Evolutionary conservation across 1,140 invertebrate species (phyloP).

Genomic region (Doryteuthis pealeii): DNA sequence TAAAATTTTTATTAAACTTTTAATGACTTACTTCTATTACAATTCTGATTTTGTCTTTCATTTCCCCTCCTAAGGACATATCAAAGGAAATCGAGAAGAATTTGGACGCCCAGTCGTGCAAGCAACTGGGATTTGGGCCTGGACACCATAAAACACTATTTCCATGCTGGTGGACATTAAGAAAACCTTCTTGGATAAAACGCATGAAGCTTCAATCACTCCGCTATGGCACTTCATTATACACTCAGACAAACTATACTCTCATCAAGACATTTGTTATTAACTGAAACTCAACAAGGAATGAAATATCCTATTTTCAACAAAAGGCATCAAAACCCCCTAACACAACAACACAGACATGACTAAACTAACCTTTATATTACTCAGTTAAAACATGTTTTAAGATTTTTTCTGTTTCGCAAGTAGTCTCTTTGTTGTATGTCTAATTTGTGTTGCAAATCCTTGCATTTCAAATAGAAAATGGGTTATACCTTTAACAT

Average conservation of each 20-base stretch:
- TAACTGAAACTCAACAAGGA: conserved; percentile 93
- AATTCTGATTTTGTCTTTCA: no score
- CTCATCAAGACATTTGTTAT: conserved; percentile 98
- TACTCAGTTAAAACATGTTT: no score
- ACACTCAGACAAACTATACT: conserved; percentile 99
- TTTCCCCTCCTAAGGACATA: conserved; percentile 67
- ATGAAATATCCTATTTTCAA: no score
- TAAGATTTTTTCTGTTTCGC: no score
- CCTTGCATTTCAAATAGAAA: neutral
- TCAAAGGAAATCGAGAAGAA: conserved; percentile 96
- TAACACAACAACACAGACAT: no score
- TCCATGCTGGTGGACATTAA: conserved; percentile 99
- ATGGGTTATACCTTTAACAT: conserved; percentile 86
- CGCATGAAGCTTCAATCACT: conserved; percentile 93
- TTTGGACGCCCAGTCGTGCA: conserved; percentile 97
- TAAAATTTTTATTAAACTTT: no score
- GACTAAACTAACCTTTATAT: no score
- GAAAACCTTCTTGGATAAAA: conserved; percentile 98
- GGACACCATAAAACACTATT: conserved; percentile 99
- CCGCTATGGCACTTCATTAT: conserved; percentile 96
- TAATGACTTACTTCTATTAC: no score
- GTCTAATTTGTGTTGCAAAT: no score
- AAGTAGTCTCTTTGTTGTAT: no score
- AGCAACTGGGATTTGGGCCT: conserved; percentile 95
- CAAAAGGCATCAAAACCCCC: no score